Base-by-base conservation (phyloP, 2,797 vertebrate genomes). In the Coregonus suidteri region DNA sequence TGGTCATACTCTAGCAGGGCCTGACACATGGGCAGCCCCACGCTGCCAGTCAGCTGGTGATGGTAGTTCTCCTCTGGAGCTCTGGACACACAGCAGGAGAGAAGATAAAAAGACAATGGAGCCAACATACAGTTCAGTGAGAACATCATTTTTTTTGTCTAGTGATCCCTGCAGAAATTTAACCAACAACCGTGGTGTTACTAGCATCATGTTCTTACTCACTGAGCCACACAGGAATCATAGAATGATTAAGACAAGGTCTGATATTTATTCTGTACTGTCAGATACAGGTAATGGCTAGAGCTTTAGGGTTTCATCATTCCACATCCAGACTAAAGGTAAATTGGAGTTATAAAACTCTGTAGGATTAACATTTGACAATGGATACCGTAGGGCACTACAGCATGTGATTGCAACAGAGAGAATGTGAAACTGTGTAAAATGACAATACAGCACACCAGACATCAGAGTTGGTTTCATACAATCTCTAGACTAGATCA, bases 11-110 rank as follows among this genome's bases (percentile, higher is more conserved):
- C 97, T 47, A 95, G 83, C 84, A 99, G 86, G 41, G 97, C 97
- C 90, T 95, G 92, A 89, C 96, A 96, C 88, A 98, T 91, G 0
- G 97, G 94, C 75, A 98, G 70, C 15, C 97, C 97, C n/a, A 98
- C 0, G 0, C 78, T 31, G 3, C 18, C 77, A 4, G 94, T 95
- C 81, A 96, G 77, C 70, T 90, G 91, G 82, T 95, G 94, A 73
- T 98, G 93, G 0, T 91, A 85, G 78, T 96, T 96, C 77, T 97
- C 96, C 30, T 54, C 83, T 0, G 96, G 96, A n/a, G 90, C 86
- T 85, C 98, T 99, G 93, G 3, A 59, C 81, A 86, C 6, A 35
- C 65, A 34, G 14, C 65, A 35, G 65, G 65, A 67, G 20, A 35
- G 6, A 7, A 68, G 66, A 64, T 25, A 25, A 25, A 25, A 25